Conservation (phyloP, 2,888 invertebrate genomes). For the Metopia argyrocephala region DNA sequence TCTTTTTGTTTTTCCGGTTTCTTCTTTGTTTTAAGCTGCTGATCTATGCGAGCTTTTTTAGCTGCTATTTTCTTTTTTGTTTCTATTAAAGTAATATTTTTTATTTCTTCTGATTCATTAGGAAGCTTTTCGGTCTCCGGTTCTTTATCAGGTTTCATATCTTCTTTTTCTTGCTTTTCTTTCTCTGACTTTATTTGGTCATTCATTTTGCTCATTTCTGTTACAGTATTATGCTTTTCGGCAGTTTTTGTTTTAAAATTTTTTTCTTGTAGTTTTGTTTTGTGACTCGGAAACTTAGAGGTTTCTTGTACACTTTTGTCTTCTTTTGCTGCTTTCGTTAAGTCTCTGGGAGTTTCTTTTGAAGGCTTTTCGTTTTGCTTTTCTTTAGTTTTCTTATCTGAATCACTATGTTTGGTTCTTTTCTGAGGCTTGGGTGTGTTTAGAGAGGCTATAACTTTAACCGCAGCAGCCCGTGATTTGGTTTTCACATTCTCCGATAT, state of each 20-base stretch:
- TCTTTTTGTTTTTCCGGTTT: constrained; percentile 64
- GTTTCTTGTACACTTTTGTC: neutral
- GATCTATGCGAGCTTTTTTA: constrained; percentile 65
- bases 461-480: constrained; percentile 77
- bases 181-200: neutral
- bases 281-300: neutral
- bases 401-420: constrained; percentile 48
- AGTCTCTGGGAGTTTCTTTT: constrained; percentile 31
- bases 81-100: constrained; percentile 25
- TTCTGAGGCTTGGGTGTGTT: constrained; percentile 69
- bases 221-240: neutral
- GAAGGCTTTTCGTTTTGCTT: constrained; percentile 41
- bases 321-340: neutral
- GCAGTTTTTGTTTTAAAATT: neutral
- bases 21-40: constrained; percentile 65
- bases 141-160: neutral
- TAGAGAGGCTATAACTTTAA: constrained; percentile 73
- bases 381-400: constrained; percentile 35
- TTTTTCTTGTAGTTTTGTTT: no score
- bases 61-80: constrained; percentile 65
- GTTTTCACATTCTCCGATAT: constrained; percentile 79
- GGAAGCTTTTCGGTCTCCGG: neutral
- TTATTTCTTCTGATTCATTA: neutral
- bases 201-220: neutral
- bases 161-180: neutral